Evolutionary conservation across 2,888 invertebrate species (phyloP).

Genomic region (Tetropium fuscum): DNA sequence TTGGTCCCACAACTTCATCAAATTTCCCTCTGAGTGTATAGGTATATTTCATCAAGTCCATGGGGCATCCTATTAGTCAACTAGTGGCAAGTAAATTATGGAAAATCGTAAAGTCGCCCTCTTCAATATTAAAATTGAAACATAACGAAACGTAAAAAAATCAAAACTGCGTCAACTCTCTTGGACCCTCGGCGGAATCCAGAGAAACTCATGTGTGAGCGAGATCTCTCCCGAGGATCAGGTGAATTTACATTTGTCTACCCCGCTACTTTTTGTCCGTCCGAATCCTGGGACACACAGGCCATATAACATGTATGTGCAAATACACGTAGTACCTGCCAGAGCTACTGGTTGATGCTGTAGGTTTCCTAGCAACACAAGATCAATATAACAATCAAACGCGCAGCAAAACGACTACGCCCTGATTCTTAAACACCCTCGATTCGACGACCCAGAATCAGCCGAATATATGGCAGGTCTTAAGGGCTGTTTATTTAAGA

Average conservation of each 20-base stretch:
- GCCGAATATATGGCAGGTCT: slow-evolving; percentile 26
- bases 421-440: slow-evolving; percentile 56
- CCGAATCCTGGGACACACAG: slow-evolving; percentile 5
- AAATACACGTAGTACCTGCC: slow-evolving; percentile 43
- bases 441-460: slow-evolving; percentile 40
- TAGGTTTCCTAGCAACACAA: slow-evolving; percentile 59
- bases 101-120: no score
- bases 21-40: no score
- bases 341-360: slow-evolving; percentile 52
- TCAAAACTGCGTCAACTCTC: no score
- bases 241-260: slow-evolving; percentile 14
- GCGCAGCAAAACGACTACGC: slow-evolving; percentile 59
- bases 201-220: background rate
- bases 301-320: slow-evolving; percentile 19
- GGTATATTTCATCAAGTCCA: no score
- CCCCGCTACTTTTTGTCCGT: slow-evolving; percentile 2
- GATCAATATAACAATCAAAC: slow-evolving; percentile 65
- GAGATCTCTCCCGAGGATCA: slow-evolving; percentile 6
- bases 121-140: no score
- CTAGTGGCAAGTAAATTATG: no score
- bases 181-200: no score
- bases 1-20: no score
- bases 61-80: no score
- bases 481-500: slow-evolving; percentile 35
- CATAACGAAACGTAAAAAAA: no score